Base-by-base conservation (phyloP, 2,888 invertebrate genomes). In the Creontiades dilutus region DNA sequence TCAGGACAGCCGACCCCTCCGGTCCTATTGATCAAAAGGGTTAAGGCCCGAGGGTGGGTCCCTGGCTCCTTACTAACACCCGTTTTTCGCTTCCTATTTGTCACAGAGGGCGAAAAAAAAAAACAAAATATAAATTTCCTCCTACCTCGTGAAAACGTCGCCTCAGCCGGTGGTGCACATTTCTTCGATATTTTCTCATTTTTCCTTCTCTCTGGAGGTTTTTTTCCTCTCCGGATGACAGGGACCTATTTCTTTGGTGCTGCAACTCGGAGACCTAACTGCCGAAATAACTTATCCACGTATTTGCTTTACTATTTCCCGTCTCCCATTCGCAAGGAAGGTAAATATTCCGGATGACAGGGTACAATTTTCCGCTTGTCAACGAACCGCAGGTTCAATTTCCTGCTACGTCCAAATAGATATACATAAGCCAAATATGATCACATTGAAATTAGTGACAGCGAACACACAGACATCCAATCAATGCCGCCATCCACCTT, bases 21-120 rank as follows among this genome's bases (percentile, higher is more conserved):
- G 61, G 61, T 61, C 61, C 81, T 81, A 81, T 81, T 81, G 81
- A 81, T 81, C 81, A 81, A 81, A 81, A 81, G 81, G 81, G 81
- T 81, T 81, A 81, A 52, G 81, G 47, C 81, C n/a, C 81, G 81
- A n/a, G 81, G 81, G 81, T 46, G 81, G 47, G 47, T 48, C 47
- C 47, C 81, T 16, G 12, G 47, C 52, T 46, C 81, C 81, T 46
- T 37, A 37, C 52, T 46, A 28, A 78, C 78, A 28, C 37, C 47
- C 47, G 78, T 47, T 47, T 46, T 81, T 52, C 47, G 61, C 61
- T 16, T 61, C 61, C 61, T 61, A 61, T 61, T 61, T 61, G 61
- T 61, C 61, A 61, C 61, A 61, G 61, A 19, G 16, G 52, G 37
- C 37, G 37, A 16, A 2, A 61, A n/a, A n/a, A 57, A 57, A 57